phyloP scores from a whole-genome alignment of 2,888 invertebrate species.

The Eupithecia inturbata region DNA sequence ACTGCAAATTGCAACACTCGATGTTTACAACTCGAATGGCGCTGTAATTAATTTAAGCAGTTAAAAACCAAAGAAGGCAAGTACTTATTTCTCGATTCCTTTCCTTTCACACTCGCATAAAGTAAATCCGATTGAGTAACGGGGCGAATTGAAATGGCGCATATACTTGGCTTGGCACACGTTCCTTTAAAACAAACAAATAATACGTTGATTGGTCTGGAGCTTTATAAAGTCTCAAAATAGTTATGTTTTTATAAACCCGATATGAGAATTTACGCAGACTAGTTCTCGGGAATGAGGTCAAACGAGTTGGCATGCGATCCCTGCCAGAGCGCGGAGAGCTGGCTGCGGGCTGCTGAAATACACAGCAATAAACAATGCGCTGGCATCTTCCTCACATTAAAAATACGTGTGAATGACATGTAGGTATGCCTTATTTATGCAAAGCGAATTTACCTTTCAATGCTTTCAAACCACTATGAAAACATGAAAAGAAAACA shows the following conservation, averaged over 20 bases:
- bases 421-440: constrained; percentile 31
- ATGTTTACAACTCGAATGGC: constrained; percentile 44
- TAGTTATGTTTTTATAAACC: constrained; percentile 79
- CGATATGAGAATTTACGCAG: constrained; percentile 80
- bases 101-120: constrained; percentile 57
- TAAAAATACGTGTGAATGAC: constrained; percentile 43
- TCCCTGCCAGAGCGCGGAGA: constrained; percentile 48
- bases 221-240: constrained; percentile 72
- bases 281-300: constrained; percentile 77
- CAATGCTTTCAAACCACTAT: constrained; percentile 8
- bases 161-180: constrained; percentile 78
- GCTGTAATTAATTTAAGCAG: constrained; percentile 51
- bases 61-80: constrained; percentile 40
- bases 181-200: constrained; percentile 74
- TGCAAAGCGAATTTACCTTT: constrained; percentile 25
- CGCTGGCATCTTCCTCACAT: constrained; percentile 55
- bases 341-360: constrained; percentile 54
- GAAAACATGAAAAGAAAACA: constrained; percentile 6
- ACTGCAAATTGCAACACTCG: constrained; percentile 46
- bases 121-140: constrained; percentile 62
- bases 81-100: constrained; percentile 51
- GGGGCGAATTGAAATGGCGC: constrained; percentile 58
- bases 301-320: constrained; percentile 79
- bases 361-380: constrained; percentile 70
- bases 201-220: constrained; percentile 72